Evolutionary conservation across 2,113 vertebrate genomes (phyloP).

Genomic region (Thryonomys swinderianus): DNA sequence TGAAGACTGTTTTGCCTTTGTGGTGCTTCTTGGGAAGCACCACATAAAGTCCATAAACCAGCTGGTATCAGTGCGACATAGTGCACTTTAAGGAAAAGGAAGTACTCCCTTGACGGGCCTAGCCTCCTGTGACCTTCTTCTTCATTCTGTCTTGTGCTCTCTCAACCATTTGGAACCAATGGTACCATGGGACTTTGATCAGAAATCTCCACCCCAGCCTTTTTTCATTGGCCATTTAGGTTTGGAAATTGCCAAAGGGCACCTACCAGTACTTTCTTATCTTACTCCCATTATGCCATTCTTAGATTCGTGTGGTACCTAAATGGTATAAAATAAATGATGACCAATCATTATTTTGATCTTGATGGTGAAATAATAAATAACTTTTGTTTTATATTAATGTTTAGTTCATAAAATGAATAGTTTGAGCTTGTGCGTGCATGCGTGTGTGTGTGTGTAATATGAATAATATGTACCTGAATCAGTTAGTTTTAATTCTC

Average conservation of each 20-base stretch:
- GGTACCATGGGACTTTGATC: slow-evolving; percentile 16
- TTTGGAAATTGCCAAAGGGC: slow-evolving; percentile 20
- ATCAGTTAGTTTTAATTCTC: not conserved
- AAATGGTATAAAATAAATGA: slow-evolving; percentile 27
- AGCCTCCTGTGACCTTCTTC: not conserved
- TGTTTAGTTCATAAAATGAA: not conserved
- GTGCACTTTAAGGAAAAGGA: not conserved
- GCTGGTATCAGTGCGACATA: not conserved
- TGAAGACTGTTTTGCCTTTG: not conserved
- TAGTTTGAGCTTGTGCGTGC: not conserved
- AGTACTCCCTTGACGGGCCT: not conserved
- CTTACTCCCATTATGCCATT: not conserved
- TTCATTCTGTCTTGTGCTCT: slow-evolving; percentile 16
- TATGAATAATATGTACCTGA: not conserved
- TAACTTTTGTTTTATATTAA: slow-evolving; percentile 2
- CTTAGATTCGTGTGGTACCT: not conserved
- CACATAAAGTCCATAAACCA: not conserved
- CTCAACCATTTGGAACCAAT: slow-evolving; percentile 10
- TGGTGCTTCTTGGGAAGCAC: not conserved
- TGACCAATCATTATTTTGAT: slow-evolving; percentile 22
- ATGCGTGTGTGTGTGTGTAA: not conserved
- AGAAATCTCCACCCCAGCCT: not conserved
- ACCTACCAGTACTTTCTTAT: slow-evolving; percentile 34
- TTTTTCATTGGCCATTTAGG: slow-evolving; percentile 45
- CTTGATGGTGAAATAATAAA: not conserved